Evolutionary conservation across 2,113 vertebrate genomes (phyloP).

Genomic region (Megalops atlanticus): DNA sequence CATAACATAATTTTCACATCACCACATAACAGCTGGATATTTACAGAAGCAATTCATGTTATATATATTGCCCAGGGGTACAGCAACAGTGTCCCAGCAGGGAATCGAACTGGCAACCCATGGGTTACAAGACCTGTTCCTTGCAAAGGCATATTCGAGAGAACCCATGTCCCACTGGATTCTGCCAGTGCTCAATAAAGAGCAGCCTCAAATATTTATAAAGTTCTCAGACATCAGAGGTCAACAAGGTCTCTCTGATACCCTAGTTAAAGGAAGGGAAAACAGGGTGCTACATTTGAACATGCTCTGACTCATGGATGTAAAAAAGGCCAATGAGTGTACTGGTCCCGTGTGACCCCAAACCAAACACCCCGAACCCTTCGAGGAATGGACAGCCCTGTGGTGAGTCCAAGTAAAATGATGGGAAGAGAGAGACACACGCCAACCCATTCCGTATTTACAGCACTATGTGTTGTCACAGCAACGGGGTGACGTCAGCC

Average conservation of each 20-base stretch:
- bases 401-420: background rate
- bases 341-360: background rate
- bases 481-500: background rate
- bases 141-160: too few species aligned
- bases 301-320: background rate
- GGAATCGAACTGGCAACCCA: too few species aligned
- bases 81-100: too few species aligned
- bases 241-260: background rate
- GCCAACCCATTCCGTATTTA: background rate
- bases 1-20: too few species aligned
- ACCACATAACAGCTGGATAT: too few species aligned
- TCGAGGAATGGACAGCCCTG: background rate
- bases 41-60: too few species aligned
- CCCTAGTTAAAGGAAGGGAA: slow-evolving; percentile 1
- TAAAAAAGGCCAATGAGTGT: background rate
- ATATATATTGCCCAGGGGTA: too few species aligned
- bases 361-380: background rate
- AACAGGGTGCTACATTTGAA: too few species aligned
- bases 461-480: background rate
- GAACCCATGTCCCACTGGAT: slow-evolving; percentile 10
- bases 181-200: background rate
- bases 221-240: background rate
- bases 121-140: too few species aligned
- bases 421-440: background rate
- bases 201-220: background rate